Conservation (phyloP, 2,113 vertebrate species). For the Bolborhynchus lineola region DNA sequence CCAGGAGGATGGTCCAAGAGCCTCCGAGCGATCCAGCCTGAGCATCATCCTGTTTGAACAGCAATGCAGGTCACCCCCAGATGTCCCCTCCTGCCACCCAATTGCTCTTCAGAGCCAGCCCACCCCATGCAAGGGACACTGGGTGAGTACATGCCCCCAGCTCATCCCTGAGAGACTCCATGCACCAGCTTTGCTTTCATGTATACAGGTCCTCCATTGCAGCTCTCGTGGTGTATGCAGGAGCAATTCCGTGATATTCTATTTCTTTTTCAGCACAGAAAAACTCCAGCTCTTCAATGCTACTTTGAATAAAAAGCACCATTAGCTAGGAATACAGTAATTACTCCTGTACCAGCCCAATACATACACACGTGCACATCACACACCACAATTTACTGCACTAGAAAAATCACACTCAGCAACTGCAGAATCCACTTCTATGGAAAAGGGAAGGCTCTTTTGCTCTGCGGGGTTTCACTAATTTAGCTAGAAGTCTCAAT, state of each 20-base stretch:
- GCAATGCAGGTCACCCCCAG: not conserved
- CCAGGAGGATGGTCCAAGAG: fast-evolving
- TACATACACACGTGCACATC: not conserved
- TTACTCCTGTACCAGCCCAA: not conserved
- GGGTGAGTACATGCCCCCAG: fast-evolving
- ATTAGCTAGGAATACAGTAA: not conserved
- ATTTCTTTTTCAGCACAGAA: not conserved
- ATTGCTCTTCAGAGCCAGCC: not conserved
- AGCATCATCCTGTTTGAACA: not conserved
- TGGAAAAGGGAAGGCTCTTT: not conserved
- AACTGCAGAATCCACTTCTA: not conserved
- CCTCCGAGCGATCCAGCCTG: fast-evolving
- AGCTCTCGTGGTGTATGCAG: not conserved
- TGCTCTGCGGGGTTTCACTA: not conserved
- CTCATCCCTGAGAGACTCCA: fast-evolving
- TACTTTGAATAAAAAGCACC: not conserved
- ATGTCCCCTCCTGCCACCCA: not conserved
- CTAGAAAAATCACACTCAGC: not conserved
- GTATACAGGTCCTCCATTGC: fast-evolving
- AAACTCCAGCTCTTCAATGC: not conserved
- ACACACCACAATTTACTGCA: not conserved
- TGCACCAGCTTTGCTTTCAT: not conserved
- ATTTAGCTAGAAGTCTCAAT: not conserved
- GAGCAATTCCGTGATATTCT: not conserved
- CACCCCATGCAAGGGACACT: fast-evolving